Evolutionary conservation across 2,113 vertebrate species (phyloP), one percentile per base, ranked within the genome.

Genomic region (Mungos mungo): DNA sequence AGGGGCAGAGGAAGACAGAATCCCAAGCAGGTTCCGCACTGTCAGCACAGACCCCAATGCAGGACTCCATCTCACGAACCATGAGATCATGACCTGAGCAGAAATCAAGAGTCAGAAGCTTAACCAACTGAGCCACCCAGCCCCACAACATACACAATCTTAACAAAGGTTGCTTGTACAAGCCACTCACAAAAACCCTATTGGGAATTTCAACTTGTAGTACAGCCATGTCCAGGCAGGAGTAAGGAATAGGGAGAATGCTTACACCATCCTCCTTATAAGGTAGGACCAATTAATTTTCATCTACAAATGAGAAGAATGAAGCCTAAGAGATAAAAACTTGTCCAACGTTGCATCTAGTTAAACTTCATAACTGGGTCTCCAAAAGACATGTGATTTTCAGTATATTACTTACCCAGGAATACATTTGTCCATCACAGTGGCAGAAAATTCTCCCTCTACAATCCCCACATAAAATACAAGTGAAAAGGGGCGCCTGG

Each of bases 121-220:
- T 60, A 60, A 60, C 57, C 21, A 18, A 23, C 57, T 60, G 57
- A 60, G 21, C 57, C 21, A 60, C 57, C 57, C 57, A 60, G 57
- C 21, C 57, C 57, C 57, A 60, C 7, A 82, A 25, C 25, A 80
- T 52, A 69, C 3, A 66, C 29, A 86, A 63, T 45, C 76, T 83
- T 77, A 95, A 89, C 52, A 72, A 60, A 94, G 66, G 11, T 31
- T 80, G 63, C 76, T 50, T 57, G 38, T 47, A 96, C 19, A 94
- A 86, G 27, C 29, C 38, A 97, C 14, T 95, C 33, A 35, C 45
- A 76, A 79, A 79, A 92, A 86, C 38, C 5, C 41, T 74, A 81
- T 19, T 96, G 25, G 86, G 68, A 71, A 90, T 81, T 95, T 96
- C 68, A 96, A 69, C 41, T 72, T 97, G 15, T 27, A 96, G 63